These are phyloP conservation scores for Brachyrhaphis roseni DNA, from an alignment of 2,797 vertebrate genomes.

Conservation along the genomic window DNA sequence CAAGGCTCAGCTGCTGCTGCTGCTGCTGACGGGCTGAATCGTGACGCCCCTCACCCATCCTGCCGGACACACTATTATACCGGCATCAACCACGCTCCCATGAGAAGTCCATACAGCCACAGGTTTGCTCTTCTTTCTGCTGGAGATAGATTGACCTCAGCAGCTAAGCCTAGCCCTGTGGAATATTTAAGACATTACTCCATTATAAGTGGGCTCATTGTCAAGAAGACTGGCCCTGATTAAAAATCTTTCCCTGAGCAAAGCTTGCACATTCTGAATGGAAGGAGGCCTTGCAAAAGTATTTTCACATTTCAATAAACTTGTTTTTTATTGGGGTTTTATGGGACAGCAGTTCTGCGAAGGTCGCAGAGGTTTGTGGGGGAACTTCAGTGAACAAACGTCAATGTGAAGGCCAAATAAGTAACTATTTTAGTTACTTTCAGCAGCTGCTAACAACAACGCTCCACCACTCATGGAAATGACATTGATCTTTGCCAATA, in stretches of 20 bases:
- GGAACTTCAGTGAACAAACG: background rate
- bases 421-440: too few relatives aligned
- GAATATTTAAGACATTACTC: slow-evolving; percentile 22
- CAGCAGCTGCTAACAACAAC: too few relatives aligned
- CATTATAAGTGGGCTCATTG: slow-evolving; percentile 1
- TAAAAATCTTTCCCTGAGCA: background rate
- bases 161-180: slow-evolving; percentile 24
- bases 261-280: background rate
- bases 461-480: too few relatives aligned
- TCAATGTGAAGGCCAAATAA: background rate
- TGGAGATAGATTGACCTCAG: slow-evolving; percentile 38
- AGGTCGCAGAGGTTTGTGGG: background rate
- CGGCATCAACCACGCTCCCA: slow-evolving; percentile 32
- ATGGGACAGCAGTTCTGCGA: background rate
- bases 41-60: background rate
- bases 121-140: slow-evolving; percentile 43
- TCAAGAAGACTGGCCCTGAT: background rate
- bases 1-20: slow-evolving; percentile 42
- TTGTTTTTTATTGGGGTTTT: background rate
- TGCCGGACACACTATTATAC: slow-evolving; percentile 39
- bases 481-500: too few relatives aligned
- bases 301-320: background rate
- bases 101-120: slow-evolving; percentile 11
- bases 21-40: slow-evolving; percentile 41
- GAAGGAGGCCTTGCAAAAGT: background rate